Conservation (phyloP, 1,140 invertebrate species). For the Cataglyphis hispanica region DNA sequence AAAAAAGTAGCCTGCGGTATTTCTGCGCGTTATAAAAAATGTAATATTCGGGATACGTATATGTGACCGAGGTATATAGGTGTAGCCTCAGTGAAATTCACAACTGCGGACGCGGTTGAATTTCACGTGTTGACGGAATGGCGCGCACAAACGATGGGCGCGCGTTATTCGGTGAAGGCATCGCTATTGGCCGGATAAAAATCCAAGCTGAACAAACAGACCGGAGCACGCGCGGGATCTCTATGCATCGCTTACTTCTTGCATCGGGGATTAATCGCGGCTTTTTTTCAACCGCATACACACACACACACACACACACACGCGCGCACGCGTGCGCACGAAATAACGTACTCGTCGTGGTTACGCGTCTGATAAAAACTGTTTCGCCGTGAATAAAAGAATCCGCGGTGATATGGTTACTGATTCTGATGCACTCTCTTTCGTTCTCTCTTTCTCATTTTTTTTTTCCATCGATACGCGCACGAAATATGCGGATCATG, state of each 20-base stretch:
- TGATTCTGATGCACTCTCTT: background rate
- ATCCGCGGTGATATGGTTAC: conserved; percentile 15
- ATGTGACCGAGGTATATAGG: conserved; percentile 23
- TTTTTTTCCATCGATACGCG: background rate
- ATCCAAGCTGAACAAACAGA: conserved; percentile 59
- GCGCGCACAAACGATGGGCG: conserved; percentile 55
- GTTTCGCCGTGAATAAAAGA: conserved; percentile 46
- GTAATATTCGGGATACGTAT: conserved; percentile 40
- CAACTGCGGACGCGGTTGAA: conserved; percentile 51
- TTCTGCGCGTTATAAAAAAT: conserved; percentile 45
- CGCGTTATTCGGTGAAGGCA: conserved; percentile 56
- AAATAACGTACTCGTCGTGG: conserved; percentile 5
- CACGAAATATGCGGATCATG: conserved; percentile 14
- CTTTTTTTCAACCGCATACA: background rate
- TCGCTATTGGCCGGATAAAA: conserved; percentile 55
- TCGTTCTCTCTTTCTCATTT: background rate
- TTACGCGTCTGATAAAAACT: conserved; percentile 46
- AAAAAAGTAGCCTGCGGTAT: conserved; percentile 45
- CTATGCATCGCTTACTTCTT: conserved; percentile 53
- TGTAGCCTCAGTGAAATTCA: conserved; percentile 45
- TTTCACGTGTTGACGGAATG: conserved; percentile 57
- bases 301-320: background rate
- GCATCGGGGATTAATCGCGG: conserved; percentile 53
- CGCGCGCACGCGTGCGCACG: background rate
- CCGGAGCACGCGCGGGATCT: conserved; percentile 34